phyloP scores from a whole-genome alignment of 2,113 vertebrate genomes.

The Coptodon rendalli region DNA sequence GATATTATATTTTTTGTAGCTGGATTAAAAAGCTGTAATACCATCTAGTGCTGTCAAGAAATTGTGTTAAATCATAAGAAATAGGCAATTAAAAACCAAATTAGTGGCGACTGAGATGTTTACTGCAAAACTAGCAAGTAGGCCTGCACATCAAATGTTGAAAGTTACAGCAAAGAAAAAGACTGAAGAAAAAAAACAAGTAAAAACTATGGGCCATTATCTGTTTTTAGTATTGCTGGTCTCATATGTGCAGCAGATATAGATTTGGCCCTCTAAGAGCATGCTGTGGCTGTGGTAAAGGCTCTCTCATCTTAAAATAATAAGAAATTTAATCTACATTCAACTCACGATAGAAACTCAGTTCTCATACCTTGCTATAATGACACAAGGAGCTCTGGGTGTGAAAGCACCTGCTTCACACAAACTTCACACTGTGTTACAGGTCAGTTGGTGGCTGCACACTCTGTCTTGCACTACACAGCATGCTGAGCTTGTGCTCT shows the following conservation, averaged over 20 bases:
- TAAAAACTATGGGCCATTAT: background rate
- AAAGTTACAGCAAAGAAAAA: background rate
- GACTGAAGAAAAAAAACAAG: background rate
- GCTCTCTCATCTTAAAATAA: background rate
- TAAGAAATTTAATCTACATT: background rate
- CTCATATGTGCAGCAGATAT: background rate
- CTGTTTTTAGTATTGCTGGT: background rate
- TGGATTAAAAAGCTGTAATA: background rate
- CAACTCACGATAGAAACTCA: background rate
- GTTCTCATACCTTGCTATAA: background rate
- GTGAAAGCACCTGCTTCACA: background rate
- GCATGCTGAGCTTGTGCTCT: background rate
- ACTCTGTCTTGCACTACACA: background rate
- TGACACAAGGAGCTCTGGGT: background rate
- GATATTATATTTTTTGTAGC: background rate
- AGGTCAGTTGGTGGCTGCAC: background rate
- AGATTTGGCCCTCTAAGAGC: background rate
- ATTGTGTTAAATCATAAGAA: background rate
- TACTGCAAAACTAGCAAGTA: background rate
- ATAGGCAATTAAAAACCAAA: conserved; percentile 6
- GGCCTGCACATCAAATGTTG: background rate
- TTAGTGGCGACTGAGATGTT: background rate
- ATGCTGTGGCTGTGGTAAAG: background rate
- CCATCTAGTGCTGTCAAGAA: background rate
- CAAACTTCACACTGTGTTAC: background rate